Evolutionary conservation across 2,888 invertebrate species (phyloP).

Genomic region (Pristionchus entomophagus): DNA sequence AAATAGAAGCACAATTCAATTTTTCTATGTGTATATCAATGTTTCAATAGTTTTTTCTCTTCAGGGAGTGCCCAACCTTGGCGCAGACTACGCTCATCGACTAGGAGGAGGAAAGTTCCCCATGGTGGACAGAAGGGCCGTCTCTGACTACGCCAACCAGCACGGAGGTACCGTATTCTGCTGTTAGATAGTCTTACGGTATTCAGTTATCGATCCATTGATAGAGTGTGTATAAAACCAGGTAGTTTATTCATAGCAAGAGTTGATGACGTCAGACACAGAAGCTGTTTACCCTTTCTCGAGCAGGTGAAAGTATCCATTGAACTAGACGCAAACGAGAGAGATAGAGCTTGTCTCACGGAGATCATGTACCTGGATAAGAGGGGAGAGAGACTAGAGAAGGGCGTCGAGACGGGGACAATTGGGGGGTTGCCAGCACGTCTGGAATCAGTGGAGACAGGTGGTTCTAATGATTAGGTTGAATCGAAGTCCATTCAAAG

Average conservation of each 20-base stretch:
- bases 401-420: not conserved
- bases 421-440: not conserved
- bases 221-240: not conserved
- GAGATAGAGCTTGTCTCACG: not conserved
- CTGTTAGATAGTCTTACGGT: not conserved
- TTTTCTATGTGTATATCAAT: too few relatives aligned
- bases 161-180: constrained; percentile 33
- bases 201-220: not conserved
- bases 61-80: not conserved
- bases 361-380: not conserved
- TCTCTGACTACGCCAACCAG: constrained; percentile 53
- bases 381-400: not conserved
- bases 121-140: constrained; percentile 49
- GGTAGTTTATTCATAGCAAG: constrained; percentile 9
- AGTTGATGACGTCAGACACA: not conserved
- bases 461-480: not conserved
- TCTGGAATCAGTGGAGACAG: not conserved
- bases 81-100: constrained; percentile 29
- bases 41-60: not conserved
- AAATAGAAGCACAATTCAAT: too few relatives aligned
- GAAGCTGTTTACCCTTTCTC: not conserved
- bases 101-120: constrained; percentile 55
- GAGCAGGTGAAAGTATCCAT: not conserved
- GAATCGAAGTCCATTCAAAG: not conserved
- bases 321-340: not conserved